phyloP scores from a whole-genome alignment of 2,113 vertebrate genomes.

The Odocoileus virginianus region DNA sequence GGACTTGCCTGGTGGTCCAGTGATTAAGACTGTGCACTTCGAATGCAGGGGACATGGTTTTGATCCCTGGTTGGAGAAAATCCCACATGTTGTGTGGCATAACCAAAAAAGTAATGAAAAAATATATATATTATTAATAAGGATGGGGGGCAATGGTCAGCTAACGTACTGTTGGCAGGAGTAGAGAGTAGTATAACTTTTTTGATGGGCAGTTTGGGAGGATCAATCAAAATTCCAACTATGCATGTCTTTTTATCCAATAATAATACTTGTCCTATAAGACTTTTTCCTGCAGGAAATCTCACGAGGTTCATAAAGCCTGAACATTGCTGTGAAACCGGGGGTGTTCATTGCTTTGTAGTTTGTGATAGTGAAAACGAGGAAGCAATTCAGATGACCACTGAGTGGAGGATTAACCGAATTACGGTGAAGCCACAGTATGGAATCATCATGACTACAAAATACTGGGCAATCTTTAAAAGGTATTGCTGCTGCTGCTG shows the following conservation, averaged over 20 bases:
- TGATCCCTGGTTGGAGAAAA: neutral
- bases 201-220: neutral
- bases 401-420: too few relatives aligned
- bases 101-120: neutral
- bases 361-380: neutral
- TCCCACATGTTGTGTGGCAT: neutral
- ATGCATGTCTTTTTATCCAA: neutral
- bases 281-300: neutral
- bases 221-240: neutral
- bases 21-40: neutral
- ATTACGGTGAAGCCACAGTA: neutral
- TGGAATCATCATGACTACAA: neutral
- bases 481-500: neutral
- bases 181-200: neutral
- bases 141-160: neutral
- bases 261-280: neutral
- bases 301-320: neutral
- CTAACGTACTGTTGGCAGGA: neutral
- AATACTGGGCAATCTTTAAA: neutral
- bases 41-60: neutral
- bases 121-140: neutral
- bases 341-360: neutral
- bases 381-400: neutral
- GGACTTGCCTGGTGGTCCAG: neutral
- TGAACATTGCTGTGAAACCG: neutral